Evolutionary conservation across 2,888 invertebrate species (phyloP), one percentile per base, ranked within the genome.

Genomic region (Cataglyphis cursor): DNA sequence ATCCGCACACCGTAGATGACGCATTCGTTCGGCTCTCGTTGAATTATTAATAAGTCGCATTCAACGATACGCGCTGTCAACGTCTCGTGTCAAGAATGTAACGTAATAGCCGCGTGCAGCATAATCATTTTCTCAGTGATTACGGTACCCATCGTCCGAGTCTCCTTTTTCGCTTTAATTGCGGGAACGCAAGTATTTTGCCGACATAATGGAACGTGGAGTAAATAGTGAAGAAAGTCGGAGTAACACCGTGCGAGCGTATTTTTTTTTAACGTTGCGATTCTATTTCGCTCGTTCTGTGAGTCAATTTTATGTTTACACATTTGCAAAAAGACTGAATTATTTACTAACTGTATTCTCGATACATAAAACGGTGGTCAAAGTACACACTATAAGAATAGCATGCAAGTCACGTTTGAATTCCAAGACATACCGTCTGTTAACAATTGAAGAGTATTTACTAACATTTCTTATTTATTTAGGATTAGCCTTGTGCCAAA

Each of bases 21-120:
- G 38, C 61, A 48, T 68, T 24, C 44, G 48, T 66, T 24, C 44
- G 35, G 15, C 44, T 44, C 35, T 68, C 70, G 68, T 76, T 84
- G 76, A 84, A 83, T 83, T 76, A 84, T 82, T 76, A 83, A 82
- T 84, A 83, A 82, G 51, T 21, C 44, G 66, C 59, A 75, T 65
- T 21, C 81, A 59, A 72, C 51, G 73, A 73, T 57, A 73, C 61
- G 62, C 64, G 66, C 31, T 61, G 66, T 61, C 73, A 41, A 73
- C 61, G 51, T 73, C 48, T 48, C 61, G 73, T 62, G 61, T 68
- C 81, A 18, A 21, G 80, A 61, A 80, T 31, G 78, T 78, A 78
- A 78, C 72, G 78, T 70, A 70, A 78, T 72, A 75, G 35, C 31
- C 72, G 44, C 28, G 44, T 44, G 54, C 31, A 12, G 57, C 31